A percentile compares a stretch with the other conserved stretches of the same genome.
Conservation (phyloP, 1,140 invertebrate species). For the Trichonephila clavipes region DNA sequence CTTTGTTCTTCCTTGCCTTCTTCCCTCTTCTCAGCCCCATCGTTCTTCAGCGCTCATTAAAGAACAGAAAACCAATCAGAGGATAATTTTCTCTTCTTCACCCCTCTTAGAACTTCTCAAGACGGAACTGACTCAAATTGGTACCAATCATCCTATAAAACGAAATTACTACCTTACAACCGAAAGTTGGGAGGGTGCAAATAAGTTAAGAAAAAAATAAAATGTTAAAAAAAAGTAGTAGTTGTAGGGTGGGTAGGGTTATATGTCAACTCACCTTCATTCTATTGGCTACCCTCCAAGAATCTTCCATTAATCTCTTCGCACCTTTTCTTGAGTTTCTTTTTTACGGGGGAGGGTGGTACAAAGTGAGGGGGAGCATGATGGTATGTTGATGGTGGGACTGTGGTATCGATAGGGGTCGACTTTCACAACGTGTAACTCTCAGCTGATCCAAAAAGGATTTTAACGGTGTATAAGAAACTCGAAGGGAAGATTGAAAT, state of each 20-base stretch:
- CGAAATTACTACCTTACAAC: constrained; percentile 40
- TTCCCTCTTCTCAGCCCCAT: not conserved
- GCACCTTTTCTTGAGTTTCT: constrained; percentile 1
- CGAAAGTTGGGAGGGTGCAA: constrained; percentile 6
- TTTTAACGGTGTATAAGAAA: not conserved
- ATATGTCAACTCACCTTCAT: not conserved
- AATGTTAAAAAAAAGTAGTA: not conserved
- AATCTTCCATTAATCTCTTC: constrained; percentile 52
- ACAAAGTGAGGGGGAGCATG: not conserved
- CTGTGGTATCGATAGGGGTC: not conserved
- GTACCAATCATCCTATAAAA: constrained; percentile 13
- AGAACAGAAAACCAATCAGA: constrained; percentile 10
- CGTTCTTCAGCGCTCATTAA: not conserved
- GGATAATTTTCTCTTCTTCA: constrained; percentile 13
- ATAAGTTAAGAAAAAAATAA: no score
- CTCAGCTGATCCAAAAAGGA: not conserved
- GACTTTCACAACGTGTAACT: constrained; percentile 1
- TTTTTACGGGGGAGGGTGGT: constrained; percentile 14
- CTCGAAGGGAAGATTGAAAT: not conserved
- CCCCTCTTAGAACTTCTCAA: not conserved
- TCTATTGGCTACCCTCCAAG: constrained; percentile 52
- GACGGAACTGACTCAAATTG: constrained; percentile 2
- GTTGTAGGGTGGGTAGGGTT: not conserved
- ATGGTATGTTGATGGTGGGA: not conserved
- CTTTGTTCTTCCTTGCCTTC: not conserved